These are phyloP conservation scores for Agelas oroides DNA, from an alignment of 37 sponge, comb jelly and placozoan species.

Conservation along the genomic window DNA sequence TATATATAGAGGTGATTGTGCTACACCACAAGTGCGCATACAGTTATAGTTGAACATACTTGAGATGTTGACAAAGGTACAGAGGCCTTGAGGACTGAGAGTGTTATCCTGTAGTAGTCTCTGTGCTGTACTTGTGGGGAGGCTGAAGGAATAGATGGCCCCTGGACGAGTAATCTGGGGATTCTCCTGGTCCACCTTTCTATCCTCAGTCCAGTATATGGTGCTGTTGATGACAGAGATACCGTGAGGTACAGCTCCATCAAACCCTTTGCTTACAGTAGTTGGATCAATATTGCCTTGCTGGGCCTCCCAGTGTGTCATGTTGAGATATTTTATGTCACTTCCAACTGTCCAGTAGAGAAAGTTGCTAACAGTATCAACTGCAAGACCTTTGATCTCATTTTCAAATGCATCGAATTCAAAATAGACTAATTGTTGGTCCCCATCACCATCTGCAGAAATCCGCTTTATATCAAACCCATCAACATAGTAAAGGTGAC, in stretches of 20 bases:
- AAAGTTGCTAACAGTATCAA: background rate
- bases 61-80: background rate
- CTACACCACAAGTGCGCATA: no score
- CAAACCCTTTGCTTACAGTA: background rate
- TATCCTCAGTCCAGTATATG: conserved; percentile 15
- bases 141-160: background rate
- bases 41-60: no score
- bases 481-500: no score
- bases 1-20: no score
- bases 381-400: conserved; percentile 7
- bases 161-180: background rate
- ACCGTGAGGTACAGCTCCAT: background rate
- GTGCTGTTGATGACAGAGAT: background rate
- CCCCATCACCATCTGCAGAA: no score
- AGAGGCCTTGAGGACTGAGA: conserved; percentile 11
- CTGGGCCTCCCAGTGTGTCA: background rate
- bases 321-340: background rate
- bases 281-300: background rate
- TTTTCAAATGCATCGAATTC: background rate
- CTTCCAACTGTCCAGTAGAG: conserved; percentile 14
- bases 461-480: no score
- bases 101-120: background rate
- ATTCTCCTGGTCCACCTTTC: background rate
- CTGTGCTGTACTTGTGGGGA: no score
- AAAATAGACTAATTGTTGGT: background rate